Percentiles rank a stretch among this genome's conserved stretches.
Conservation (phyloP, 2,113 vertebrate species). For the Meleagris gallopavo region DNA sequence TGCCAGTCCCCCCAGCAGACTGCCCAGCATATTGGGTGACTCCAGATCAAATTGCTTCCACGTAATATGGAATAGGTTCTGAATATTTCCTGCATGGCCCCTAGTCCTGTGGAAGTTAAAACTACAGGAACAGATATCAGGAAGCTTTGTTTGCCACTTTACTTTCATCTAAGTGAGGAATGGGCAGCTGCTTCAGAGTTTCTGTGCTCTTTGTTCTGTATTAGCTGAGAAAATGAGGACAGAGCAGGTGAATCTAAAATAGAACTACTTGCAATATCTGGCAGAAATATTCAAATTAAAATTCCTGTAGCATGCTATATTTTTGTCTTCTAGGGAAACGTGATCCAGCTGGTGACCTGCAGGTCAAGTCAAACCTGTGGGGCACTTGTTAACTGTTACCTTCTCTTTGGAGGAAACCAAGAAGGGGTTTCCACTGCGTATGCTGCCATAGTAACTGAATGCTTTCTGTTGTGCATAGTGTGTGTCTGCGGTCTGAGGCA, state of each 20-base stretch:
- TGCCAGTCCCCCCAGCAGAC: neutral
- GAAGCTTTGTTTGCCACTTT: neutral
- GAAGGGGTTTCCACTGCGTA: neutral
- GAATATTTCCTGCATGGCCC: neutral
- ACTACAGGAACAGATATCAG: neutral
- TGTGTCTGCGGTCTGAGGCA: rapidly evolving
- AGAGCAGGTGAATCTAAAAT: neutral
- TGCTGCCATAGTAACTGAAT: neutral
- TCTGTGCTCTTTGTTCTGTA: neutral
- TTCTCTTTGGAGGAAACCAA: neutral
- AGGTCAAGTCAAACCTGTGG: neutral
- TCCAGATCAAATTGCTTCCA: neutral
- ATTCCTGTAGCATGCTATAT: neutral
- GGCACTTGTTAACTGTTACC: neutral
- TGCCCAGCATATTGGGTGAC: neutral
- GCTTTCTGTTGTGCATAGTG: rapidly evolving
- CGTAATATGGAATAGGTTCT: neutral
- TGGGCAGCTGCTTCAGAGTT: neutral
- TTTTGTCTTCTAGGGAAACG: neutral
- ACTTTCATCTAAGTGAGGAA: neutral
- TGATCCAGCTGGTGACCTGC: neutral
- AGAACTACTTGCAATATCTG: rapidly evolving
- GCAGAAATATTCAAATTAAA: neutral
- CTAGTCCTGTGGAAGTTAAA: neutral
- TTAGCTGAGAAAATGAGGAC: neutral